Evolutionary conservation across 2,888 invertebrate genomes (phyloP), one percentile per base, ranked within the genome.

Genomic region (Chrysotoxum bicinctum): DNA sequence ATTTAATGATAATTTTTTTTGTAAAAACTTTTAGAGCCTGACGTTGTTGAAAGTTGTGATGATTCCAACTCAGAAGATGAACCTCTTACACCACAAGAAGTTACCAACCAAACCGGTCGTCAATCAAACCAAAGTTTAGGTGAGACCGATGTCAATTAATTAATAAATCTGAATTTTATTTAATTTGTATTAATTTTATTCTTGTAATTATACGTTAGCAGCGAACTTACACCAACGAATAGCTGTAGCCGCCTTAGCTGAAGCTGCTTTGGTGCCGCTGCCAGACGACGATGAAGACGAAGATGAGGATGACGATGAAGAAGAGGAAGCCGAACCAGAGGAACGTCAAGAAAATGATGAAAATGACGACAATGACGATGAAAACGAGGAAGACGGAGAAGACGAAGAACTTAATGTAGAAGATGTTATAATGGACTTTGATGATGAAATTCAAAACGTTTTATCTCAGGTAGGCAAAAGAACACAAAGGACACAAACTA

Each of bases 41-140:
- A 76, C 7, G 14, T 87, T 88, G 79, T 76, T 90, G 32, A 89
- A 88, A 68, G 89, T 87, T 70, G 88, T 88, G 73, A 83, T 89
- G 16, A 89, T 89, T 72, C 16, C 77, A 26, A 83, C 87, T 8
- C 87, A 60, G 76, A 50, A 68, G 75, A 58, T 16, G 70, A 87
- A 32, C 50, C 35, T 58, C 16, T 23, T 66, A 37, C 26, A 3
- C 73, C 19, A 37, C 85, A 66, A 88, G 37, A 58, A 2, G 19
- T 14, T 32, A 12, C 54, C 7, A 19, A 32, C 12, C 50, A 14
- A 40, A 10, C 62, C 26, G 54, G 43, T 2, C 48, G 64, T 43
- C 81, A 76, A 50, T 64, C 76, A 14, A 69, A 77, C 19, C 78
- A 68, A 35, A 82, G 40, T 16, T 43, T 40, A 32, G 32, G 54